Base-by-base conservation (phyloP, 2,888 invertebrate genomes). In the Troilus luridus region DNA sequence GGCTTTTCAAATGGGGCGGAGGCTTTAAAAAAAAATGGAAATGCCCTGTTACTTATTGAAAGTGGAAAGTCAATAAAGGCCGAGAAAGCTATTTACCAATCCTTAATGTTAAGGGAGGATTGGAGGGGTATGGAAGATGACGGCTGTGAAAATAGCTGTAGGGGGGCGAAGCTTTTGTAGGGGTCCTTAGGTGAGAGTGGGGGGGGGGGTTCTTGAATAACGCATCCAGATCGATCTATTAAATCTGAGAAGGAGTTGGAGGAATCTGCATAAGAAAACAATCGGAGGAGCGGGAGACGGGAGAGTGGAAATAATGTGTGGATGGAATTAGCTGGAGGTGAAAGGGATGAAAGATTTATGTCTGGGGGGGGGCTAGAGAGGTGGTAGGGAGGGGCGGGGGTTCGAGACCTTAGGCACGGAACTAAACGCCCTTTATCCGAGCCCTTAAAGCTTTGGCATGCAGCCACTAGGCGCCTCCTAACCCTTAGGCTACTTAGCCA, bases 261-360 rank as follows among this genome's bases (percentile, higher is more conserved):
- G 81, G 41, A 56, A 85, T 85, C 85, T 85, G 85, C 85, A 85
- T 85, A 85, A 58, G 85, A 85, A 85, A 85, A 85, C 85, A 85
- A 85, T 85, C 56, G 14, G 2, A n/a, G 56, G 12, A 7, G 85
- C n/a, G 56, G 85, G 27, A 10, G 56, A 85, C 17, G n/a, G 9
- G 85, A 5, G n/a, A 56, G 56, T n/a, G 85, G 85, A 56, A 85
- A 85, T 85, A 85, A 85, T n/a, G 85, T 85, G 85, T 85, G 85
- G 85, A 85, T n/a, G 85, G 85, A 85, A 85, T 85, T 85, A 85
- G 85, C 56, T n/a, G 56, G 56, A 85, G 85, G 85, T 85, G 85
- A 85, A 85, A 85, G 85, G 85, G 85, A 85, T 85, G 85, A 85
- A 58, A 85, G 85, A 85, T 85, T 85, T 85, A 85, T 54, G 56